Percentiles rank a stretch among this genome's conserved stretches.
These are phyloP conservation scores for Lagodon rhomboides DNA, from an alignment of 2,797 vertebrate genomes.

Conservation along the genomic window DNA sequence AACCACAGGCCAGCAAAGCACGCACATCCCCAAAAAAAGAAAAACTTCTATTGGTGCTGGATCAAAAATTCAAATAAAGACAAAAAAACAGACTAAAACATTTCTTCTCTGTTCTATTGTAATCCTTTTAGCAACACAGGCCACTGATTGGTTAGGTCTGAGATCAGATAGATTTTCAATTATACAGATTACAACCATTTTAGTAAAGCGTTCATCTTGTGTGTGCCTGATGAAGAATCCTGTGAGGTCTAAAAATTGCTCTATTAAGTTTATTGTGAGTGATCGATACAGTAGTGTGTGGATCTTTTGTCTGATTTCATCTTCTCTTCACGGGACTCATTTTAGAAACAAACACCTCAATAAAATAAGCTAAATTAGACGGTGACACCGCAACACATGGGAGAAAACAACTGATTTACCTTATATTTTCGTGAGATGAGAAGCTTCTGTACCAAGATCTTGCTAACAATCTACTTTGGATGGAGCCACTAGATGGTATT, in stretches of 20 bases:
- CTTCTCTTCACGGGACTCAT: background rate
- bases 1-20: background rate
- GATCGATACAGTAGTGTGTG: background rate
- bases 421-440: background rate
- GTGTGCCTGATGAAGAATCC: background rate
- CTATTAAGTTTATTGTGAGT: background rate
- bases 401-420: background rate
- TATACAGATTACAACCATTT: background rate
- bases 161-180: background rate
- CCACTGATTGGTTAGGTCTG: background rate
- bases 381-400: too few species aligned
- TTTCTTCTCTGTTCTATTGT: background rate
- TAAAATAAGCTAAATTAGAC: background rate
- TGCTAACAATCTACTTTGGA: background rate
- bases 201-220: background rate
- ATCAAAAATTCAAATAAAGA: background rate
- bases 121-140: background rate
- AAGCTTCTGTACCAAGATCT: background rate
- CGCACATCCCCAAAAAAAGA: background rate
- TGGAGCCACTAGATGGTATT: slow-evolving; percentile 13
- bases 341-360: background rate
- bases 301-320: background rate
- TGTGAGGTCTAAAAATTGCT: background rate
- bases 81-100: background rate
- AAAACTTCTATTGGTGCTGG: background rate